These are phyloP conservation scores for Leptoteleia sp. DNA, from an alignment of 1,140 invertebrate genomes.

Conservation along the genomic window DNA sequence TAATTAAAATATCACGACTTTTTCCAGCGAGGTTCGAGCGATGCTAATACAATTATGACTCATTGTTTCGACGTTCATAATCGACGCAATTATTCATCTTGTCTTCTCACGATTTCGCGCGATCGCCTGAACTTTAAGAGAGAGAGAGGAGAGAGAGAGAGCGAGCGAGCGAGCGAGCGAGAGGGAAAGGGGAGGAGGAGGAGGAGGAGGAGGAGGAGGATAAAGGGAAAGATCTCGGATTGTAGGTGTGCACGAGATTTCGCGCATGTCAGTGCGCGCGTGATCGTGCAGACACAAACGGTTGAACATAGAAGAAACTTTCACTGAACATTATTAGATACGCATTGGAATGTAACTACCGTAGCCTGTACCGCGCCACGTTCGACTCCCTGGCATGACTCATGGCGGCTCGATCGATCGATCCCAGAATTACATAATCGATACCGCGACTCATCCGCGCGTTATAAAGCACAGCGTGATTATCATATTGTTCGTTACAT, in stretches of 20 bases:
- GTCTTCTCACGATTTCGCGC: slow-evolving; percentile 50
- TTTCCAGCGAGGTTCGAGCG: neutral
- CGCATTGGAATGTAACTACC: slow-evolving; percentile 79
- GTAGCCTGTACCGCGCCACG: slow-evolving; percentile 65
- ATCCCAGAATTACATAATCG: no score
- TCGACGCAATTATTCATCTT: slow-evolving; percentile 45
- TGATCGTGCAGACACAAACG: slow-evolving; percentile 72
- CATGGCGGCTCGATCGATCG: slow-evolving; percentile 39
- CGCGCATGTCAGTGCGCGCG: slow-evolving; percentile 61
- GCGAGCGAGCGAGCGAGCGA: no score
- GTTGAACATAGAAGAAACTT: slow-evolving; percentile 75
- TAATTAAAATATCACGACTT: slow-evolving; percentile 27
- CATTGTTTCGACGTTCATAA: slow-evolving; percentile 47
- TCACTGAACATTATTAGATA: slow-evolving; percentile 80
- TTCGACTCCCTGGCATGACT: slow-evolving; percentile 36
- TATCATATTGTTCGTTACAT: no score
- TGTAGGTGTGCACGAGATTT: slow-evolving; percentile 60
- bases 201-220: no score
- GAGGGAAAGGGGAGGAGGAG: no score
- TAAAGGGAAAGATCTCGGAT: slow-evolving; percentile 10
- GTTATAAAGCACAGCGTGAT: no score
- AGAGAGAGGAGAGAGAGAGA: slow-evolving; percentile 7
- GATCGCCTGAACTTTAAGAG: slow-evolving; percentile 52
- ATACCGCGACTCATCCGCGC: no score
- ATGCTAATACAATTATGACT: slow-evolving; percentile 17